Evolutionary conservation across 2,888 invertebrate species (phyloP).

Genomic region (Macrophya annulata): DNA sequence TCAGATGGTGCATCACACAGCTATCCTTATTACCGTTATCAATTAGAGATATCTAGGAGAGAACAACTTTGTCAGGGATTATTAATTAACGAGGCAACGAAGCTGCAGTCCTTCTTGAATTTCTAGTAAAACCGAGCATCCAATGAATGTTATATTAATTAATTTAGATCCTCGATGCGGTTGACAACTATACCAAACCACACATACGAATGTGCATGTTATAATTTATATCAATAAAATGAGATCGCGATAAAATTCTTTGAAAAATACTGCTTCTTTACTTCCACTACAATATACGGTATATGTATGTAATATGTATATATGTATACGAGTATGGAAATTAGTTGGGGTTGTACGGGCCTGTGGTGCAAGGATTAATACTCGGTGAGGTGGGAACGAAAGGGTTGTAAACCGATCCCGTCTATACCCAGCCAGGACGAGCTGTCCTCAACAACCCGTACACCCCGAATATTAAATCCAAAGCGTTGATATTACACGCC

Average conservation of each 20-base stretch:
- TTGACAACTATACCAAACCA: slow-evolving; percentile 22
- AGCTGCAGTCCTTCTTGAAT: slow-evolving; percentile 15
- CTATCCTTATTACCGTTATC: slow-evolving; percentile 1
- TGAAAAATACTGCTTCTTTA: not conserved
- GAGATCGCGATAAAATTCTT: no score
- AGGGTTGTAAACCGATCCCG: slow-evolving; percentile 52
- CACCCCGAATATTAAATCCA: slow-evolving; percentile 54
- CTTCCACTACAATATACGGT: not conserved
- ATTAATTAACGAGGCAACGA: slow-evolving; percentile 37
- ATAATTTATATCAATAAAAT: slow-evolving; percentile 15
- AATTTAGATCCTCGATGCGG: slow-evolving; percentile 57
- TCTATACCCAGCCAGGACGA: slow-evolving; percentile 33
- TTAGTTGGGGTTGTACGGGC: slow-evolving; percentile 33
- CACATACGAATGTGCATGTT: not conserved
- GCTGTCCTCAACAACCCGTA: slow-evolving; percentile 53
- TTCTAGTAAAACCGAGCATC: slow-evolving; percentile 41
- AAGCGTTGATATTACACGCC: slow-evolving; percentile 54
- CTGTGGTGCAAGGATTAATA: slow-evolving; percentile 39
- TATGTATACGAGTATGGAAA: slow-evolving; percentile 29
- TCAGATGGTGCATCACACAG: not conserved
- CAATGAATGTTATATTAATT: slow-evolving; percentile 66
- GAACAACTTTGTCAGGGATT: slow-evolving; percentile 30
- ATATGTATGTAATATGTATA: no score
- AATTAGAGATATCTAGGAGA: slow-evolving; percentile 22
- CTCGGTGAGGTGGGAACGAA: slow-evolving; percentile 38